Conservation (phyloP, 2,797 vertebrate species). For the Microchirus variegatus region DNA sequence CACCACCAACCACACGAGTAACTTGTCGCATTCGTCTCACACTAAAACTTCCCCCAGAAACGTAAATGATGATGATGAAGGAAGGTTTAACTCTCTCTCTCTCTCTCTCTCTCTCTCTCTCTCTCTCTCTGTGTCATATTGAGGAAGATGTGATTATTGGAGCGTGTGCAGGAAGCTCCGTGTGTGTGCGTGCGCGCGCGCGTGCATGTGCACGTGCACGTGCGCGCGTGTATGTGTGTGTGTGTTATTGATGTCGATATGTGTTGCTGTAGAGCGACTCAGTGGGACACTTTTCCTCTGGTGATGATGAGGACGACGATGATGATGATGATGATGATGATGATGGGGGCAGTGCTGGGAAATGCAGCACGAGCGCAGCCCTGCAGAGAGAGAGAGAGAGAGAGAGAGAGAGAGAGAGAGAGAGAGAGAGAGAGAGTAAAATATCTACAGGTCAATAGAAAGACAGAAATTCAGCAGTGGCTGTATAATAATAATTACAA, state of each 20-base stretch:
- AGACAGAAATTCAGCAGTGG: constrained; percentile 2
- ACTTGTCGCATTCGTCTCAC: constrained; percentile 75
- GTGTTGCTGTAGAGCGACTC: constrained; percentile 34
- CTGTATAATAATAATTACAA: constrained; percentile 12
- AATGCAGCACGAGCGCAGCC: constrained; percentile 62
- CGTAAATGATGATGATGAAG: constrained; percentile 23
- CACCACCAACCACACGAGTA: constrained; percentile 73
- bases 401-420: constrained; percentile 25
- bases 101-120: no score
- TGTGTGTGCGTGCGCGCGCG: not conserved
- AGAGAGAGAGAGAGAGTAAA: constrained; percentile 34
- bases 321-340: constrained; percentile 53
- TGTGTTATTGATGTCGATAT: constrained; percentile 43
- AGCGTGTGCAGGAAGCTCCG: constrained; percentile 63
- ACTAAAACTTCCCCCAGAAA: constrained; percentile 36
- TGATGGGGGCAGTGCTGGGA: constrained; percentile 60
- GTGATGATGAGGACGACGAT: constrained; percentile 35
- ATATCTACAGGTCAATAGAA: constrained; percentile 57
- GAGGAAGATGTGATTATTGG: constrained; percentile 71
- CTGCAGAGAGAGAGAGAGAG: constrained; percentile 68
- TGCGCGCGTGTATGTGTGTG: constrained; percentile 32
- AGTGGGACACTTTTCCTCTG: constrained; percentile 54
- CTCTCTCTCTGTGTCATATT: constrained; percentile 21
- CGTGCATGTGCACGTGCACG: constrained; percentile 16
- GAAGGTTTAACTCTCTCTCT: constrained; percentile 4